Percentiles rank a stretch among this genome's conserved stretches.
These are phyloP conservation scores for Trachops cirrhosus DNA, from an alignment of 2,797 vertebrate genomes.

Conservation along the genomic window DNA sequence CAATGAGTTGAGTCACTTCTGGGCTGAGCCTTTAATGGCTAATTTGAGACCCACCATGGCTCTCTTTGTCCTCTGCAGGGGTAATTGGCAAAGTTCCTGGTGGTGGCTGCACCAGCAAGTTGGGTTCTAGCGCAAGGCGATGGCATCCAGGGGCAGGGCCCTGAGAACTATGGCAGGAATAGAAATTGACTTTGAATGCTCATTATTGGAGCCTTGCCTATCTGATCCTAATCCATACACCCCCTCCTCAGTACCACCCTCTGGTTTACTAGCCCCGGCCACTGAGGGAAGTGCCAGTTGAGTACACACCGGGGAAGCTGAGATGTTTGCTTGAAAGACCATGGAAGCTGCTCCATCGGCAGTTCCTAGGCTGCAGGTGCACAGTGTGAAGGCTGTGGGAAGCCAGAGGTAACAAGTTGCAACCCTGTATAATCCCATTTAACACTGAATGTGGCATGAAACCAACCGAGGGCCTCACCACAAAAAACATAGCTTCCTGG, in stretches of 20 bases:
- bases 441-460: not conserved
- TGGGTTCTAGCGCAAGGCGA: rapidly evolving
- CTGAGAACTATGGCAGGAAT: not conserved
- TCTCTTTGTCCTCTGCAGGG: not conserved
- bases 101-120: not conserved
- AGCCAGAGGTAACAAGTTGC: not conserved
- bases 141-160: not conserved
- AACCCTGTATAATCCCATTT: not conserved
- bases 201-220: not conserved
- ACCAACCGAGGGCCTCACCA: not conserved
- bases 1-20: not conserved
- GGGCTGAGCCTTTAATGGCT: not conserved
- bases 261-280: not conserved
- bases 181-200: not conserved
- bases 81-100: not conserved
- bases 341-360: rapidly evolving
- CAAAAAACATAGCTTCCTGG: not conserved
- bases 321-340: not conserved
- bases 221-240: rapidly evolving
- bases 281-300: not conserved
- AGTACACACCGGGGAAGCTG: not conserved
- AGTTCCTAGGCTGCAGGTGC: not conserved
- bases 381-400: not conserved
- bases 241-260: rapidly evolving
- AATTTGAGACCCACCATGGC: not conserved